phyloP scores from a whole-genome alignment of 2,888 invertebrate species.

The Acanthosepion pharaonis region DNA sequence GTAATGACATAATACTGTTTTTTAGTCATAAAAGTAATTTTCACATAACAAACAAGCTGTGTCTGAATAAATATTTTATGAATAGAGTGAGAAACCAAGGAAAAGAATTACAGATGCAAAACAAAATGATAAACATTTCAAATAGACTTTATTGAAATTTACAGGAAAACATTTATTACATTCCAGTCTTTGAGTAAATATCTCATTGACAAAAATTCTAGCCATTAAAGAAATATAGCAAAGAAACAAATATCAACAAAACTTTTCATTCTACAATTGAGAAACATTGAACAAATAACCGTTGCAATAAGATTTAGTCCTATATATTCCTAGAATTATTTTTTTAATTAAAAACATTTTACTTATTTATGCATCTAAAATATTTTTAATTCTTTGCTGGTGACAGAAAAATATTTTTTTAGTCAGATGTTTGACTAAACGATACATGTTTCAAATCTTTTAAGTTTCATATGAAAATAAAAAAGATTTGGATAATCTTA shows the following conservation, averaged over 20 bases:
- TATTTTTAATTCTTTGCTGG: background rate
- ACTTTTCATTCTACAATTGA: background rate
- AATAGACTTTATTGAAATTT: background rate
- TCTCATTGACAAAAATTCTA: background rate
- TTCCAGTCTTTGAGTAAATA: background rate
- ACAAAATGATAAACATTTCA: slow-evolving; percentile 22
- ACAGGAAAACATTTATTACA: background rate
- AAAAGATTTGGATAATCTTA: too few relatives aligned
- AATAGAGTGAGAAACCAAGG: background rate
- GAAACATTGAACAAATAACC: background rate
- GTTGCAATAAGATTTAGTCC: background rate
- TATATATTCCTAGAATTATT: background rate
- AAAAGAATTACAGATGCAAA: background rate
- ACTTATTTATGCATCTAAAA: background rate
- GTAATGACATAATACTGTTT: too few relatives aligned
- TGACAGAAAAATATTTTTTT: background rate
- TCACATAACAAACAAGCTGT: too few relatives aligned
- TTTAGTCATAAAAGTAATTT: too few relatives aligned
- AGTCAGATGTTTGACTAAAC: background rate
- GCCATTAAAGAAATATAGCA: background rate
- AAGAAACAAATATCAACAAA: background rate
- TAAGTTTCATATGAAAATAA: background rate
- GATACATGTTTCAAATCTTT: background rate
- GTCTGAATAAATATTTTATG: too few relatives aligned
- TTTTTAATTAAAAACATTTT: background rate